A percentile compares a stretch with the other conserved stretches of the same genome.
Evolutionary conservation across 2,888 invertebrate species (phyloP).

Genomic region (Agrochola lychnidis): DNA sequence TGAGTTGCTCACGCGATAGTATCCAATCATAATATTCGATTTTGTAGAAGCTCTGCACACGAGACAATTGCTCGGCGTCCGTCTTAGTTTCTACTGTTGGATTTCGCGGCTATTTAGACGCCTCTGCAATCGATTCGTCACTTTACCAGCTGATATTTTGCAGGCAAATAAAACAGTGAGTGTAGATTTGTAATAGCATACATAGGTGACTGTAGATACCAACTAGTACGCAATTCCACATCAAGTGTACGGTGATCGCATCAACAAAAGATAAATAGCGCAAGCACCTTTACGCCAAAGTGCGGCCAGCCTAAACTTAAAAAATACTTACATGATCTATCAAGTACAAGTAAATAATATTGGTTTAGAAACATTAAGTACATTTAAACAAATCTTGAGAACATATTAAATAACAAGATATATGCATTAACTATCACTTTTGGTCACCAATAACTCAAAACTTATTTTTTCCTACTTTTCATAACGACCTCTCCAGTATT

Average conservation of each 20-base stretch:
- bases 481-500: not conserved
- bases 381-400: not conserved
- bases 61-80: not conserved
- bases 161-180: not conserved
- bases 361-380: not conserved
- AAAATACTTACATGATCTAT: not conserved
- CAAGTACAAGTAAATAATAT: slow-evolving; percentile 3
- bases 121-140: not conserved
- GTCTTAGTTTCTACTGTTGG: not conserved
- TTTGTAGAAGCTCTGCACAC: not conserved
- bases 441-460: not conserved
- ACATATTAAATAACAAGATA: not conserved
- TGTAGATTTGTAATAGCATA: not conserved
- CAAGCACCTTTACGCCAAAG: not conserved
- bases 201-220: not conserved
- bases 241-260: not conserved
- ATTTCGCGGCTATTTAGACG: not conserved
- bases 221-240: not conserved
- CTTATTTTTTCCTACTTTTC: not conserved
- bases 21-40: not conserved
- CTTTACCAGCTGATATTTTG: not conserved
- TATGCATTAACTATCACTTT: not conserved
- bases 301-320: not conserved
- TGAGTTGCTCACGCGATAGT: too few species aligned
- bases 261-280: not conserved